Evolutionary conservation across 2,888 invertebrate species (phyloP).

Genomic region (Zaprionus lineosus): DNA sequence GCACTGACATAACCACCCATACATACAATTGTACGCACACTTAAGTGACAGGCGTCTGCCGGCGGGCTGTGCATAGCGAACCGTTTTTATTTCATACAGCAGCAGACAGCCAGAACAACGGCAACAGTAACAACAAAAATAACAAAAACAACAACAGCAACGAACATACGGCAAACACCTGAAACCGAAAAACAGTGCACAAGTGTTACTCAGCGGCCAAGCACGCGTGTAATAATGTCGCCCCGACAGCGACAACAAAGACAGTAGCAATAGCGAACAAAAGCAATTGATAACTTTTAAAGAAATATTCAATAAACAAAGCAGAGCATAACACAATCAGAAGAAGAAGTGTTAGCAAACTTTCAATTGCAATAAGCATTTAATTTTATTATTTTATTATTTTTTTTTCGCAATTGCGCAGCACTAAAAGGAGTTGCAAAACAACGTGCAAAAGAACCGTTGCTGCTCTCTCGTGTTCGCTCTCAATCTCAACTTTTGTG

Average conservation of each 20-base stretch:
- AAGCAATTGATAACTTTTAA: slow-evolving; percentile 36
- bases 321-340: slow-evolving; percentile 26
- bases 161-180: slow-evolving; percentile 50
- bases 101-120: slow-evolving; percentile 40
- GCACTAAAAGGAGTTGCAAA: slow-evolving; percentile 54
- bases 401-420: slow-evolving; percentile 45
- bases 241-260: slow-evolving; percentile 39
- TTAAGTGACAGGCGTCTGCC: slow-evolving; percentile 32
- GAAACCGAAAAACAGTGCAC: slow-evolving; percentile 71
- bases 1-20: not conserved
- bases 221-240: slow-evolving; percentile 65
- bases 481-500: not conserved
- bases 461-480: slow-evolving; percentile 12
- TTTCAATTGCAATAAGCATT: slow-evolving; percentile 7
- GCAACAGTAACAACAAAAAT: slow-evolving; percentile 19
- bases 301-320: slow-evolving; percentile 13
- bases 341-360: slow-evolving; percentile 1
- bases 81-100: slow-evolving; percentile 81
- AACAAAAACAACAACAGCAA: slow-evolving; percentile 29
- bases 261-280: slow-evolving; percentile 27
- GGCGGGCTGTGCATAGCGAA: slow-evolving; percentile 69
- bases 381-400: slow-evolving; percentile 23
- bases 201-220: slow-evolving; percentile 78
- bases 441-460: not conserved
- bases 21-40: slow-evolving; percentile 5